phyloP scores from a whole-genome alignment of 2,797 vertebrate genomes.

The Eospalax fontanierii region DNA sequence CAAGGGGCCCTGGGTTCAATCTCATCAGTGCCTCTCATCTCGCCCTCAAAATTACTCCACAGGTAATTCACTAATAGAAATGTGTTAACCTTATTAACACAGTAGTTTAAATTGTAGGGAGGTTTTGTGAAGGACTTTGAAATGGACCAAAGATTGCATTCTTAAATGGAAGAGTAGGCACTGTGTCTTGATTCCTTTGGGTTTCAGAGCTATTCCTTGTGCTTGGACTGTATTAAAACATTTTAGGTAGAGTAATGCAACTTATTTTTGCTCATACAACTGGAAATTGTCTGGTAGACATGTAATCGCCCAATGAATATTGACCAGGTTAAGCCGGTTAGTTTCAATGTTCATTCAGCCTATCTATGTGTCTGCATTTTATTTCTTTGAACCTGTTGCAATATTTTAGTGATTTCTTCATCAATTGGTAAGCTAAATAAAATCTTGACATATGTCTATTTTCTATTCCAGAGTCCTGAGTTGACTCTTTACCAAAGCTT shows the following conservation, averaged over 20 bases:
- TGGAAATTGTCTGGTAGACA: conserved; percentile 10
- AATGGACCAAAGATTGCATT: conserved; percentile 23
- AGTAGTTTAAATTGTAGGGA: neutral
- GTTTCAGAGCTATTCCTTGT: conserved; percentile 27
- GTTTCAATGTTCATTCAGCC: conserved; percentile 28
- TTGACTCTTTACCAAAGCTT: conserved; percentile 35
- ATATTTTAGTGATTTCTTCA: conserved; percentile 20
- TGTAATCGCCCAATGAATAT: neutral
- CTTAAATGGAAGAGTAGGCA: conserved; percentile 31
- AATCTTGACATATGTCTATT: conserved; percentile 11
- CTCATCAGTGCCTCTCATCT: neutral
- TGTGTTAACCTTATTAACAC: neutral
- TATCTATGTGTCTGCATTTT: conserved; percentile 26
- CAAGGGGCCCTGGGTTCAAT: neutral
- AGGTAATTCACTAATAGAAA: neutral
- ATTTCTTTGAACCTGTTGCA: conserved; percentile 48
- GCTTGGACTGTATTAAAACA: conserved; percentile 6
- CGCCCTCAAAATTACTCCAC: neutral
- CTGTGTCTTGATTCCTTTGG: conserved; percentile 31
- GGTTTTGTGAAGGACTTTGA: conserved; percentile 38
- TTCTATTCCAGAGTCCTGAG: neutral
- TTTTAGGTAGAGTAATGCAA: neutral
- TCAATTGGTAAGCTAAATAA: conserved; percentile 50
- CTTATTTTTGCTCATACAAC: conserved; percentile 4
- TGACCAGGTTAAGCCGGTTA: conserved; percentile 43